phyloP scores from a whole-genome alignment of 2,888 invertebrate genomes.

The Metallyticus violacea region DNA sequence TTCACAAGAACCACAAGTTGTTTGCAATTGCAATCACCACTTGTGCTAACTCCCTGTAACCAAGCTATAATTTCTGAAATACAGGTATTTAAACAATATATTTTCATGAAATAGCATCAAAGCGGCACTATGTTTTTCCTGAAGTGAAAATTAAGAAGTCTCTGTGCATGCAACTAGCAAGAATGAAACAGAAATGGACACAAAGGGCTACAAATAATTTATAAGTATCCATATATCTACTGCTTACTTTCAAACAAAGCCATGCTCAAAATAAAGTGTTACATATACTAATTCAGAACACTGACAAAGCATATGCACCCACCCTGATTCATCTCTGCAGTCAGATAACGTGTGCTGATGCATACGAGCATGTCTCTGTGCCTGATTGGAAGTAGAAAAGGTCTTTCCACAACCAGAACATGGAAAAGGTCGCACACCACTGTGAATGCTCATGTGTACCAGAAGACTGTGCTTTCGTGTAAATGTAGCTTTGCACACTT shows the following conservation, averaged over 20 bases:
- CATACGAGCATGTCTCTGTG: constrained; percentile 8
- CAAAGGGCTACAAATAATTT: background rate
- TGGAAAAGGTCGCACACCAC: constrained; percentile 15
- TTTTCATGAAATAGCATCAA: too few relatives aligned
- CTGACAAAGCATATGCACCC: background rate
- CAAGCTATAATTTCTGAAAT: too few relatives aligned
- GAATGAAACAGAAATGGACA: background rate
- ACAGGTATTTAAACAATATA: too few relatives aligned
- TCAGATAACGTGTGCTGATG: background rate
- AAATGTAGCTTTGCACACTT: constrained; percentile 19
- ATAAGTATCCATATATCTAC: background rate
- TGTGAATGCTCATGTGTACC: constrained; percentile 17
- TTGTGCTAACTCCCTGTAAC: too few relatives aligned
- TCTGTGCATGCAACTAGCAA: background rate
- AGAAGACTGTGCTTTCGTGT: constrained; percentile 19
- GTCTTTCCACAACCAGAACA: constrained; percentile 15
- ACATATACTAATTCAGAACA: background rate
- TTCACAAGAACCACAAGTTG: too few relatives aligned
- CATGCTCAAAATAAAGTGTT: background rate
- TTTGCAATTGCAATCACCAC: too few relatives aligned
- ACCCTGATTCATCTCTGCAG: background rate
- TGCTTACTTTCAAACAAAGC: background rate
- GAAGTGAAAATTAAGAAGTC: background rate
- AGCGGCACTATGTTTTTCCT: too few relatives aligned
- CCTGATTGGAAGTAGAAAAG: constrained; percentile 6